Base-by-base conservation (phyloP, 64 coral and sea anemone species). In the Montipora capricornis region DNA sequence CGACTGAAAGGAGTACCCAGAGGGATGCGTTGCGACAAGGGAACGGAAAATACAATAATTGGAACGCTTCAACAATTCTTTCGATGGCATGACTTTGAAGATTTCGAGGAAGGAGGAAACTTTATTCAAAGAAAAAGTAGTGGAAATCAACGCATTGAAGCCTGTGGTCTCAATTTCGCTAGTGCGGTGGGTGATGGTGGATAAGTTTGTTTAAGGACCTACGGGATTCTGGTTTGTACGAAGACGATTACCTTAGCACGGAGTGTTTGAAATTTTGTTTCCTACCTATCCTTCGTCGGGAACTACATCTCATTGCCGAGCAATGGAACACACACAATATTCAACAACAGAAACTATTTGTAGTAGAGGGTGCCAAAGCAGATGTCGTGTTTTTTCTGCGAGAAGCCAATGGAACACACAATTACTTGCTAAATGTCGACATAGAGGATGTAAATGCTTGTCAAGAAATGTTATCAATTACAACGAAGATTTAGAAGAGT, bases 261-360 rank as follows among this genome's bases (percentile, higher is more conserved):
- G 76, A 90, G n/a, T 90, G 73, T 22, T 22, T 91, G 24, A 91
- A 91, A 50, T 81, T 81, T 70, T 91, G 89, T 57, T 91, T 91
- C 29, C 4, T 81, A 20, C 89, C 89, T 67, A 8, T 81, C 10
- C 16, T 81, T 10, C 10, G 78, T 20, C 57, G 46, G 8, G 89
- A 91, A 79, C 61, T 91, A 66, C 44, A 73, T 50, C 53, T 81
- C 8, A 78, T 91, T 1, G 77, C 26, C 37, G 37, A 37, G 37
- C 37, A 37, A 37, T 37, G 37, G 2, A 37, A 37, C 37, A 37
- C 37, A 37, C 29, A 37, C 37, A 37, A 37, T 37, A 37, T 37
- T 37, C 1, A 37, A 37, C 2, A 37, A 37, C 37, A 37, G 37
- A 37, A 37, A 37, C 37, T 1, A 37, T 37, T 37, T 37, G 37